Base-by-base conservation (phyloP, 1,140 invertebrate genomes). In the Oscheius sp. region DNA sequence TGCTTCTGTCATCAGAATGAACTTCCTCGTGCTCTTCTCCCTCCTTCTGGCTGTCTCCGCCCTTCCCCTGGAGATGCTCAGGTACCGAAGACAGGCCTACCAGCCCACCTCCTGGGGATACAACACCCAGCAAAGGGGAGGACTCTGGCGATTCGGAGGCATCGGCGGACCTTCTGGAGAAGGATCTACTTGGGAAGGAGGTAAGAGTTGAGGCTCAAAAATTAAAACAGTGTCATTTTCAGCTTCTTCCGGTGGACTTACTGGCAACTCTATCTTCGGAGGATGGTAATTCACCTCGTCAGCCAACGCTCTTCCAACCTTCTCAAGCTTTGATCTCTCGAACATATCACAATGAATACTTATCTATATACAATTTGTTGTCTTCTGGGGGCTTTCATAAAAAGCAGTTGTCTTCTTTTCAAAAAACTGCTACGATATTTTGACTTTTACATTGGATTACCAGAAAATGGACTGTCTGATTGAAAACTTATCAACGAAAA, bases 201-300 rank as follows among this genome's bases (percentile, higher is more conserved):
- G 49, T 55, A 23, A 55, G 7, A 13, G 15, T 23, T 55, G 7
- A 13, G 7, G 49, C 4, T 15, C 4, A 7, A 55, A 55, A 23
- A 55, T 55, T 55, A 55, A 7, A 26, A 23, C 7, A 55, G n/a
- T n/a, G n/a, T 23, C 28, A 7, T 55, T 55, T 55, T 23, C 49
- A 55, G 49, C 49, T 23, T 13, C 7, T 55, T 15, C 49, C 49
- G 15, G 7, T 55, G 49, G 49, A 13, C 7, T 55, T 26, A 20
- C 49, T 4, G 28, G 28, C 49, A 55, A 55, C 49, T 55, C 49
- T 23, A 55, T 55, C 49, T 55, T 55, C 49, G 49, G 49, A 55
- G 38, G 10, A 42, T 42, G n/a, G 38, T 42, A 10, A 42, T 42
- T n/a, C 38, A 10, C 38, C 38, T n/a, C n/a, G 38, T 42, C 38